phyloP scores from a whole-genome alignment of 2,113 vertebrate genomes.

The Pangasianodon hypophthalmus region DNA sequence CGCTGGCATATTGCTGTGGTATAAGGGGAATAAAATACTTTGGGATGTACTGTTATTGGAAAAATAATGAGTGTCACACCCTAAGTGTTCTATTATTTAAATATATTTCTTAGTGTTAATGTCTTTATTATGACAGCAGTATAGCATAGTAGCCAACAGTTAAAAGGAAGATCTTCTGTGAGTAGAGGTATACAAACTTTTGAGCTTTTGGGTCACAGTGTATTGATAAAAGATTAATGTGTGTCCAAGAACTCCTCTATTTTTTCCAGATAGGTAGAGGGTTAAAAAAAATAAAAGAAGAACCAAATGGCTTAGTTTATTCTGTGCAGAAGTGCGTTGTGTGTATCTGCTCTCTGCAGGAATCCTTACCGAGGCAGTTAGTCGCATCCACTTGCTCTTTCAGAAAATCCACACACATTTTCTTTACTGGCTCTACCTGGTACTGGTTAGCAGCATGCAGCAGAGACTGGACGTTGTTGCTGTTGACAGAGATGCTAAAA shows the following conservation, averaged over 20 bases:
- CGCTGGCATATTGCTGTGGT: not conserved
- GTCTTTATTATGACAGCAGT: too few species aligned
- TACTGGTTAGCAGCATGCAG: slow-evolving; percentile 97
- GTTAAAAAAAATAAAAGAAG: not conserved
- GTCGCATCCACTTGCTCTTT: slow-evolving; percentile 97
- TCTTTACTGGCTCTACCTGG: slow-evolving; percentile 98
- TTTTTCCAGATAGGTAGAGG: not conserved
- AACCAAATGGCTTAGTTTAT: not conserved
- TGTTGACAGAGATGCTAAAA: slow-evolving; percentile 94
- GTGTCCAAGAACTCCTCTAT: not conserved
- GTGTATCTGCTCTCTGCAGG: not conserved
- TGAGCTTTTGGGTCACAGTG: too few species aligned
- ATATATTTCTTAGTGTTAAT: not conserved
- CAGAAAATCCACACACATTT: slow-evolving; percentile 96
- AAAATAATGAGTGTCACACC: too few species aligned
- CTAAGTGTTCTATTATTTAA: not conserved
- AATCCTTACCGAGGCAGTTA: slow-evolving; percentile 89
- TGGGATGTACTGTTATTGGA: not conserved
- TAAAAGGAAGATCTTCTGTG: not conserved
- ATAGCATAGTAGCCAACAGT: not conserved
- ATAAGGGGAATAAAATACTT: not conserved
- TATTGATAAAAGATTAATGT: too few species aligned
- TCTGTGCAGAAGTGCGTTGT: not conserved
- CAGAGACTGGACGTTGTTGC: slow-evolving; percentile 95
- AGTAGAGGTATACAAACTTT: too few species aligned